These are phyloP conservation scores for Alentia gelatinosa DNA, from an alignment of 2,888 invertebrate species.

Conservation along the genomic window DNA sequence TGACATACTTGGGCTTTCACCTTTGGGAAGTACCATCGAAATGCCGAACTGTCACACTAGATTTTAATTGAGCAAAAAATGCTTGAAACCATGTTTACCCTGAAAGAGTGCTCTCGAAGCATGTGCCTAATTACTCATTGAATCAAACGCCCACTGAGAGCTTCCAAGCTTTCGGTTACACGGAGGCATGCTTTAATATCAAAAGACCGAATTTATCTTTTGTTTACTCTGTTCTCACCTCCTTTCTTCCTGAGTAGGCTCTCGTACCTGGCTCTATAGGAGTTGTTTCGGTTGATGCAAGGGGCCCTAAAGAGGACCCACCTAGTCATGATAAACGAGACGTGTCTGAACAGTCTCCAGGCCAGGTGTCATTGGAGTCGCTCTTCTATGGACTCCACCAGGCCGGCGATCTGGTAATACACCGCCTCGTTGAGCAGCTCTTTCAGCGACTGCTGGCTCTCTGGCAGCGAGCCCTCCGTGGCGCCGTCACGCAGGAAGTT, in stretches of 20 bases:
- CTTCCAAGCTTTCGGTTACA: no score
- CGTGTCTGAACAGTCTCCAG: conserved; percentile 28
- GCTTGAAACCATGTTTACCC: no score
- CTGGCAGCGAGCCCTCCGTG: conserved; percentile 73
- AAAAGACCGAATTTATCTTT: no score
- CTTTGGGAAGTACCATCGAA: no score
- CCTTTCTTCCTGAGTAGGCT: conserved; percentile 20
- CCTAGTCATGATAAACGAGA: conserved; percentile 12
- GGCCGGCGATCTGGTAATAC: conserved; percentile 75
- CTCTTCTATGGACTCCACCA: conserved; percentile 75
- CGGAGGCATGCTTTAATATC: no score
- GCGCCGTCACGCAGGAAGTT: conserved; percentile 65
- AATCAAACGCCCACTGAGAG: no score
- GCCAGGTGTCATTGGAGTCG: conserved; percentile 44
- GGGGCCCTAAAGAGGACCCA: conserved; percentile 31
- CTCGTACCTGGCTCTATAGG: background rate
- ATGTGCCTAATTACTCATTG: no score
- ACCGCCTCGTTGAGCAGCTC: conserved; percentile 75
- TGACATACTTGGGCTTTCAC: no score
- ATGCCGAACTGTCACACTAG: no score
- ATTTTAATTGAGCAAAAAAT: no score
- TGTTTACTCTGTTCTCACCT: background rate
- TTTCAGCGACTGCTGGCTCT: conserved; percentile 71
- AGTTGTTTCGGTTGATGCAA: conserved; percentile 29
- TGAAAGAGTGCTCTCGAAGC: no score